These are phyloP conservation scores for Apamea anceps DNA, from an alignment of 2,888 invertebrate genomes.

Conservation along the genomic window DNA sequence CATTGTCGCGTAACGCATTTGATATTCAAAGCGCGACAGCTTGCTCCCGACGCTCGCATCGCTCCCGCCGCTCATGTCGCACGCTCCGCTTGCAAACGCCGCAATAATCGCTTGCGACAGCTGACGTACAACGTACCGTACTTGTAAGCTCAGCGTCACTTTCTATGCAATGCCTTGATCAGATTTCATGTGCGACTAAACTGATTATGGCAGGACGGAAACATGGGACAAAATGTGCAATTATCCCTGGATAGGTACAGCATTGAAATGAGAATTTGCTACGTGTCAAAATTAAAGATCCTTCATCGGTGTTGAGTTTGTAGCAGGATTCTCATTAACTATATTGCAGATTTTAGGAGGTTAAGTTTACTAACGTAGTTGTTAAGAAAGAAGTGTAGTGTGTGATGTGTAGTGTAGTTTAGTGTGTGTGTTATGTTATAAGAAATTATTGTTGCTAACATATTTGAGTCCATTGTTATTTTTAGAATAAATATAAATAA, in stretches of 20 bases:
- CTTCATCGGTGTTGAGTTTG: background rate
- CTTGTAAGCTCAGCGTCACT: constrained; percentile 18
- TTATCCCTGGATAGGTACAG: background rate
- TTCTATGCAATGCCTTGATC: constrained; percentile 31
- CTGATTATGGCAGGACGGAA: background rate
- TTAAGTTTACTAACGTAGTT: background rate
- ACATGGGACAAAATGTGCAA: background rate
- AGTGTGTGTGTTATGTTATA: too few relatives aligned
- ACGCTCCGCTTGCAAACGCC: constrained; percentile 41
- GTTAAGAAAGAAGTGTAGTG: background rate
- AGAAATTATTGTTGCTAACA: too few relatives aligned
- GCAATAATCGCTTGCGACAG: constrained; percentile 54
- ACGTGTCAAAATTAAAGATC: background rate
- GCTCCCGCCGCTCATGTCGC: constrained; percentile 8
- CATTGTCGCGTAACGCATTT: constrained; percentile 42
- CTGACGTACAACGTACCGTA: constrained; percentile 38
- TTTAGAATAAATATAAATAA: background rate
- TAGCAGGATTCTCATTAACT: background rate
- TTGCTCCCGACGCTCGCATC: constrained; percentile 43
- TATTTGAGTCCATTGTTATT: background rate
- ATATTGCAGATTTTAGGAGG: background rate
- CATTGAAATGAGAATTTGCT: background rate
- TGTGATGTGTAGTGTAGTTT: too few relatives aligned
- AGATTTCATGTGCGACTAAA: constrained; percentile 23
- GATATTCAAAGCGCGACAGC: constrained; percentile 51